Conservation (phyloP, 2,797 vertebrate species). For the Macrochelys suwanniensis region DNA sequence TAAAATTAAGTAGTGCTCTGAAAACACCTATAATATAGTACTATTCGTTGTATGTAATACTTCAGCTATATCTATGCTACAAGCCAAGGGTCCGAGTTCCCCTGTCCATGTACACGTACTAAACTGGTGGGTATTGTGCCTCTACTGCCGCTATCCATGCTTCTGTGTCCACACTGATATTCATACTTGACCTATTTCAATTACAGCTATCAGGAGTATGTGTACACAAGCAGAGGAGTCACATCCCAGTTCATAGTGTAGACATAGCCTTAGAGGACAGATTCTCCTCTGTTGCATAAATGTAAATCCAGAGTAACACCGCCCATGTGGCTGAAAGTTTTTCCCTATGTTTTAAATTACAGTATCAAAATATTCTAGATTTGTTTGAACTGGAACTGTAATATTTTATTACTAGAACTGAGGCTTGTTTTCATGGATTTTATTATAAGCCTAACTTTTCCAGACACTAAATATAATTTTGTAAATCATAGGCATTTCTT, state of each 20-base stretch:
- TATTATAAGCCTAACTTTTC: not conserved
- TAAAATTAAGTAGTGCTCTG: not conserved
- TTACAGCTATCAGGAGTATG: no score
- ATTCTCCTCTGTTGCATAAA: not conserved
- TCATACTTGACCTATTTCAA: no score
- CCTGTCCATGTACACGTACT: no score
- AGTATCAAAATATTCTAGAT: not conserved
- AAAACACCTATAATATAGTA: not conserved
- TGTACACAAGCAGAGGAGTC: no score
- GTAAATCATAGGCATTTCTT: not conserved
- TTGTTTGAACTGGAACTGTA: not conserved
- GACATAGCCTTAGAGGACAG: not conserved
- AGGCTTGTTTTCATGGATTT: not conserved
- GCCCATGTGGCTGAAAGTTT: conserved; percentile 4
- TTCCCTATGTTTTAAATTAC: not conserved
- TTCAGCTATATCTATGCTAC: not conserved
- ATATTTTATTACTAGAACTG: not conserved
- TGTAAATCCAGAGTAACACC: not conserved
- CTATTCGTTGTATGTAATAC: not conserved
- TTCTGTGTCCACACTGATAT: no score
- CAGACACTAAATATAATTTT: not conserved
- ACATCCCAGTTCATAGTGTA: not conserved
- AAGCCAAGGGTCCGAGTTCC: no score
- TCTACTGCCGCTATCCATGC: no score
- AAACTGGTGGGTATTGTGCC: no score